Evolutionary conservation across 2,797 vertebrate genomes (phyloP).

Genomic region (Onychomys torridus): DNA sequence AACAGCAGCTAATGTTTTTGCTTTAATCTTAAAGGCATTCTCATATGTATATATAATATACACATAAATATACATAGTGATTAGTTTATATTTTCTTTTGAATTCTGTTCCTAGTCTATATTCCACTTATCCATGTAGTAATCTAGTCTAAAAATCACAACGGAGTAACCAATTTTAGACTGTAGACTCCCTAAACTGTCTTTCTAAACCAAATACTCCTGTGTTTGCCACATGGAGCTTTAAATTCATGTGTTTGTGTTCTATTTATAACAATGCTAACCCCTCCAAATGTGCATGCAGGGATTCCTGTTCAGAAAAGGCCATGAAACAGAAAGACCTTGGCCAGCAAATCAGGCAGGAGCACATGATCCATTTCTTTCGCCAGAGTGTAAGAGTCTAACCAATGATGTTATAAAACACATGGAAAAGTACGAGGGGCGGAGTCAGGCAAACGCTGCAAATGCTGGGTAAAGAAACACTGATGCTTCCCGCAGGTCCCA

Average conservation of each 20-base stretch:
- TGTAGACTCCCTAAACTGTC: background rate
- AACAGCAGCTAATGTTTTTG: background rate
- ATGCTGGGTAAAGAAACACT: background rate
- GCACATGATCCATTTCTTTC: background rate
- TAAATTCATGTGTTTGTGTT: background rate
- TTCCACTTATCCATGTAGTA: background rate
- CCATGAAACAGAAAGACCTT: background rate
- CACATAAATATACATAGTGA: background rate
- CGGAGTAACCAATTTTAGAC: background rate
- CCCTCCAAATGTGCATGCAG: background rate
- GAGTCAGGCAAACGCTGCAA: background rate
- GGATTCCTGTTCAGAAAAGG: background rate
- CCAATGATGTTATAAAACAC: background rate
- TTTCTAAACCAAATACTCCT: conserved; percentile 15
- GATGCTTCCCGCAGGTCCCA: background rate
- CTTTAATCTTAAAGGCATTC: conserved; percentile 8
- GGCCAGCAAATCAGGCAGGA: background rate
- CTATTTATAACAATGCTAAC: background rate
- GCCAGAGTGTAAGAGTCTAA: background rate
- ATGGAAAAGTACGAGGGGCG: too few relatives aligned
- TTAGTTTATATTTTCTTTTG: conserved; percentile 4
- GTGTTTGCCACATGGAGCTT: conserved; percentile 24
- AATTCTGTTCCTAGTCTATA: background rate
- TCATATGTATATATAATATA: background rate
- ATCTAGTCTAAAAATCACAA: background rate